phyloP scores from a whole-genome alignment of 2,113 vertebrate species.

The Plestiodon gilberti region DNA sequence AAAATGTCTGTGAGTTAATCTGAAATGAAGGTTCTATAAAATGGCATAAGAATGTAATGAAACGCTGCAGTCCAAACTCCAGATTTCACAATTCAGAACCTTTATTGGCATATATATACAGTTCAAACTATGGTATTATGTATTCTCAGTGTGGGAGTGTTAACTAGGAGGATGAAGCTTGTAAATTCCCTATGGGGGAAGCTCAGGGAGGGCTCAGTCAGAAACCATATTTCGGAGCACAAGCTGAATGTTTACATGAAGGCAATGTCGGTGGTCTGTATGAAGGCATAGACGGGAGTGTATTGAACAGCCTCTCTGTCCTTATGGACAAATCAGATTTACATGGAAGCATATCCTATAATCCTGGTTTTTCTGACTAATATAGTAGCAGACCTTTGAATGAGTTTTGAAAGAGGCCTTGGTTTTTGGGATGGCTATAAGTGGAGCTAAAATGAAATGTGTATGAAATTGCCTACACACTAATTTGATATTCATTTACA shows the following conservation, averaged over 20 bases:
- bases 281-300: not conserved
- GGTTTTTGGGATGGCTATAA: not conserved
- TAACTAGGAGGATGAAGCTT: not conserved
- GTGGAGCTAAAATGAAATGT: not conserved
- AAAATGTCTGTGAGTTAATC: constrained; percentile 85
- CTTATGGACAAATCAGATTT: not conserved
- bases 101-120: too few relatives aligned
- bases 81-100: too few relatives aligned
- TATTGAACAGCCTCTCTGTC: not conserved
- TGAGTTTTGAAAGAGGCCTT: not conserved
- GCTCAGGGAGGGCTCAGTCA: not conserved
- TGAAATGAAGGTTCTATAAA: not conserved
- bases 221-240: not conserved
- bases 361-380: not conserved
- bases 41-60: too few relatives aligned
- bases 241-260: not conserved
- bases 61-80: not conserved
- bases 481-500: not conserved
- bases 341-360: not conserved
- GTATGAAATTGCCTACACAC: not conserved
- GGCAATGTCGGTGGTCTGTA: not conserved
- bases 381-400: too few relatives aligned
- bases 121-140: not conserved
- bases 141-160: not conserved
- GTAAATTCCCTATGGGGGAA: not conserved